Percentiles rank a stretch among this genome's conserved stretches.
These are phyloP conservation scores for Acrobasis repandana DNA, from an alignment of 2,888 invertebrate genomes.

Conservation along the genomic window DNA sequence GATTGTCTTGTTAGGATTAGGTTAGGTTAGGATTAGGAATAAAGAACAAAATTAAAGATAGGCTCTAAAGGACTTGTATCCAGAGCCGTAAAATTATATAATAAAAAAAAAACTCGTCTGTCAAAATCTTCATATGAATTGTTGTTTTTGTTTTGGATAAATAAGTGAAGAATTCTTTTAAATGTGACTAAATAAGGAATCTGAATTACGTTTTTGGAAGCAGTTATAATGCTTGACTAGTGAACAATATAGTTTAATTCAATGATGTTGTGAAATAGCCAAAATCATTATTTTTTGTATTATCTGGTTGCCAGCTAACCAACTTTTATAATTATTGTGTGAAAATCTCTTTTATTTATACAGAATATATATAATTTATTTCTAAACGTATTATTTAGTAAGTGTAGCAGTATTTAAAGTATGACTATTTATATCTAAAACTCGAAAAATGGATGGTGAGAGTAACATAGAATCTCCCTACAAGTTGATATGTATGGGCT, in stretches of 20 bases:
- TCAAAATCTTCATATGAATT: too few relatives aligned
- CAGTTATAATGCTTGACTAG: background rate
- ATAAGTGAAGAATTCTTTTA: background rate
- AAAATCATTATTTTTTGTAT: conserved; percentile 8
- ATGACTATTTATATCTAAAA: background rate
- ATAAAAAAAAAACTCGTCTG: too few relatives aligned
- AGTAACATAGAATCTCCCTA: conserved; percentile 40
- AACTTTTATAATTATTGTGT: too few relatives aligned
- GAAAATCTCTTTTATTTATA: too few relatives aligned
- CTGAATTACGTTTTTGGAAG: background rate
- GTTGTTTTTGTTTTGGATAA: conserved; percentile 22
- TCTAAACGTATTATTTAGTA: background rate
- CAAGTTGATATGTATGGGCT: conserved; percentile 61
- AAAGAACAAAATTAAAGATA: too few relatives aligned
- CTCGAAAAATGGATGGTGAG: conserved; percentile 43
- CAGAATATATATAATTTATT: too few relatives aligned
- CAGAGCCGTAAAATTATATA: too few relatives aligned
- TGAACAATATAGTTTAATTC: background rate
- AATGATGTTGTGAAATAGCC: background rate
- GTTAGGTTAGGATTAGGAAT: too few relatives aligned
- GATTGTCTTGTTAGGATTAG: too few relatives aligned
- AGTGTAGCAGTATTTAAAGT: background rate
- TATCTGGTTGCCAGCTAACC: background rate
- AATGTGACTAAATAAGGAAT: background rate
- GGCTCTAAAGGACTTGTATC: too few relatives aligned